These are phyloP conservation scores for Drosophila navojoa DNA, from an alignment of 1,140 invertebrate species.

Conservation along the genomic window DNA sequence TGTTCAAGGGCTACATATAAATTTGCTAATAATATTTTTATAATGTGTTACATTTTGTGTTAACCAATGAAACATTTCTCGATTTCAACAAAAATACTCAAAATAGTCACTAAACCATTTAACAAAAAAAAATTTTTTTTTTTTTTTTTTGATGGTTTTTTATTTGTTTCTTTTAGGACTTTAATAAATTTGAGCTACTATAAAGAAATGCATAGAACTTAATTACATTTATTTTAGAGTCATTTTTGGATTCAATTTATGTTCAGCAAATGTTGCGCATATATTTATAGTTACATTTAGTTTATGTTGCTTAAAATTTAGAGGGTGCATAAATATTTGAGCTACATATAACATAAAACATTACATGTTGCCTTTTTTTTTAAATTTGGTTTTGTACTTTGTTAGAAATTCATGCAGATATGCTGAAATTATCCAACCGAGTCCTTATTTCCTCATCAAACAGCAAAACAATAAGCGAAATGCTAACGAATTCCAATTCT, in stretches of 20 bases:
- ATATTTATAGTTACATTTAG: constrained; percentile 39
- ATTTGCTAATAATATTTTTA: constrained; percentile 65
- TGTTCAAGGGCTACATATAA: constrained; percentile 48
- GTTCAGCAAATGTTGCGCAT: constrained; percentile 74
- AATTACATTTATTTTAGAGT: constrained; percentile 41
- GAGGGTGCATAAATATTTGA: constrained; percentile 63
- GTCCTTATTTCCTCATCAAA: constrained; percentile 41
- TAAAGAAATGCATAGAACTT: constrained; percentile 69
- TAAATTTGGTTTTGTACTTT: constrained; percentile 67
- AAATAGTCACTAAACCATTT: too few relatives aligned
- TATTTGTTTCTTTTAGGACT: constrained; percentile 23
- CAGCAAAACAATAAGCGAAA: constrained; percentile 28
- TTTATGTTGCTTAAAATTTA: constrained; percentile 37
- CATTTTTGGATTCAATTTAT: constrained; percentile 39
- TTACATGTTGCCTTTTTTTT: constrained; percentile 45
- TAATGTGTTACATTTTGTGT: too few relatives aligned
- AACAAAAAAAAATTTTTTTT: too few relatives aligned
- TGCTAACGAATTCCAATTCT: constrained; percentile 16
- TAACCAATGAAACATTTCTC: too few relatives aligned
- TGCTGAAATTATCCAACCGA: constrained; percentile 76
- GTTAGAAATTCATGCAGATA: constrained; percentile 80
- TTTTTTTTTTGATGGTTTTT: too few relatives aligned
- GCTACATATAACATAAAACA: constrained; percentile 61
- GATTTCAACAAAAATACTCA: constrained; percentile 52
- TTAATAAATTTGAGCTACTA: constrained; percentile 73